Evolutionary conservation across 2,888 invertebrate species (phyloP).

Genomic region (Pristionchus japonicus): DNA sequence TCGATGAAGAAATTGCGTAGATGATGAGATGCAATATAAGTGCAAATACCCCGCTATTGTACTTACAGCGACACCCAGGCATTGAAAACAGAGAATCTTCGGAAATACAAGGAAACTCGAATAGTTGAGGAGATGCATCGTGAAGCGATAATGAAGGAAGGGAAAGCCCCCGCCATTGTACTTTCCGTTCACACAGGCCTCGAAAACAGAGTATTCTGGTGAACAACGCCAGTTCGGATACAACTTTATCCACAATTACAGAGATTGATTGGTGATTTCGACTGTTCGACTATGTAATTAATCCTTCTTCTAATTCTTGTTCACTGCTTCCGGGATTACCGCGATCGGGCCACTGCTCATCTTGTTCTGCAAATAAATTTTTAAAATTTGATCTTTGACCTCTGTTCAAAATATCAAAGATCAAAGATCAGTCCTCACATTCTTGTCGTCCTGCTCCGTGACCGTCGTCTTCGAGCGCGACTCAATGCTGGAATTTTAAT

Average conservation of each 20-base stretch:
- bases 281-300: not conserved
- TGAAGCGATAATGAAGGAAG: no score
- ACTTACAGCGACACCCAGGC: no score
- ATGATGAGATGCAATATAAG: no score
- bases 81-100: no score
- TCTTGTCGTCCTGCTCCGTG: not conserved
- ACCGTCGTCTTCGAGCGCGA: conserved; percentile 26
- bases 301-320: not conserved
- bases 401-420: not conserved
- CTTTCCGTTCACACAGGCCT: no score
- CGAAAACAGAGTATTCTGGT: no score
- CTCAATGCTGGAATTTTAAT: not conserved
- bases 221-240: no score
- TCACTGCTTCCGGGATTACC: not conserved
- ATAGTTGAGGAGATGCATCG: no score
- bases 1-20: no score
- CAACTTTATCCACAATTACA: not conserved
- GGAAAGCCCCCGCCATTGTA: no score
- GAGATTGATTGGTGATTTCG: conserved; percentile 17
- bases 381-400: not conserved
- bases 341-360: not conserved
- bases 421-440: not conserved
- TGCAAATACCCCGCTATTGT: no score
- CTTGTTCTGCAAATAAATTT: not conserved
- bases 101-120: no score